Evolutionary conservation across 2,113 vertebrate genomes (phyloP).

Genomic region (cattle (Bos taurus)): ARS-UCD2.0 NC_037330.1:45099501-45100000

Average conservation of each 20-base stretch:
- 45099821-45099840: neutral
- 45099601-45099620: neutral
- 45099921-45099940: neutral
- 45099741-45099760: neutral
- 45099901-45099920: neutral
- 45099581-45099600: neutral
- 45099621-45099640: neutral
- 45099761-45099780: neutral
- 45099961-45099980: neutral
- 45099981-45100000: neutral
- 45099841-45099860: neutral
- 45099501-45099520: neutral
- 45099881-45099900: neutral
- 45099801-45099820: neutral
- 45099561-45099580: neutral
- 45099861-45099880: neutral
- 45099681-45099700: neutral
- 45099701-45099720: neutral
- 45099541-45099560: neutral
- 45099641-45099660: neutral
- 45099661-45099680: neutral
- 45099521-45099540: neutral
- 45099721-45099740: neutral
- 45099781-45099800: neutral
- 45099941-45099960: neutral